Evolutionary conservation across 2,113 vertebrate genomes (phyloP).

Genomic region (Leptocoma aspasia): DNA sequence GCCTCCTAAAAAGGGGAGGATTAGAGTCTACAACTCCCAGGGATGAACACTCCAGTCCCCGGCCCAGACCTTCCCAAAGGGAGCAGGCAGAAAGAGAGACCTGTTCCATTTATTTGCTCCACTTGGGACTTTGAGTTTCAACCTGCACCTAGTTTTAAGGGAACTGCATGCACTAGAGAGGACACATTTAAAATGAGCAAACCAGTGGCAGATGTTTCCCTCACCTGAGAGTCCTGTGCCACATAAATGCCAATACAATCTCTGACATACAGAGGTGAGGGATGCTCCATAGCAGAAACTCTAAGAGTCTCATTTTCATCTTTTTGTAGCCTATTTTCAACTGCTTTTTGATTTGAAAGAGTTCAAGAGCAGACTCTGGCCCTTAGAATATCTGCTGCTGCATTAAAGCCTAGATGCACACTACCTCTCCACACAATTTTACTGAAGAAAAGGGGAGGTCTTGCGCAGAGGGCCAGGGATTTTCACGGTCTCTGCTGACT

Average conservation of each 20-base stretch:
- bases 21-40: background rate
- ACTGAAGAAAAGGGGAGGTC: background rate
- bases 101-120: background rate
- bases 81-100: background rate
- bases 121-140: background rate
- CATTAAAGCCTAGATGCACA: background rate
- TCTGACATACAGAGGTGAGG: background rate
- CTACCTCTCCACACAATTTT: background rate
- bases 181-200: background rate
- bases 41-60: background rate
- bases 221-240: background rate
- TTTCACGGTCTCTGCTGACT: background rate
- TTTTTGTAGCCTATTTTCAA: background rate
- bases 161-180: background rate
- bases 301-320: background rate
- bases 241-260: background rate
- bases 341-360: background rate
- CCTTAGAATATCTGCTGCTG: background rate
- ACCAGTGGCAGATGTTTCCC: background rate
- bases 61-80: background rate
- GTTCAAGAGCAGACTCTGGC: background rate
- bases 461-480: background rate
- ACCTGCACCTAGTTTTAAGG: background rate
- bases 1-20: background rate
- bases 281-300: background rate